Conservation (phyloP, 2,797 vertebrate species). For the Eulemur rubriventer region DNA sequence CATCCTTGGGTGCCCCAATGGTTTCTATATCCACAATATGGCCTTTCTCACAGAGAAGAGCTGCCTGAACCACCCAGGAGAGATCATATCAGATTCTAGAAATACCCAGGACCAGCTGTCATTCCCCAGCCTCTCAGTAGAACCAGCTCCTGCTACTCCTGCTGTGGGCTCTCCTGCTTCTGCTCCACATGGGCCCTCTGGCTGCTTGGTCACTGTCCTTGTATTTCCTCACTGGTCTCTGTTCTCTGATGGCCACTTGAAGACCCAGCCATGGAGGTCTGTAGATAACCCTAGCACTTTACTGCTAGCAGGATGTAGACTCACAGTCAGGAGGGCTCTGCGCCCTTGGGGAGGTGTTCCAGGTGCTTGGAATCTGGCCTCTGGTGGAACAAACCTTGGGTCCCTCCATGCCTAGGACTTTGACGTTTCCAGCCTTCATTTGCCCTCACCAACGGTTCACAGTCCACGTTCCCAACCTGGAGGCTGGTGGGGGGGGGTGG, state of each 20-base stretch:
- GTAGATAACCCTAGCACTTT: neutral
- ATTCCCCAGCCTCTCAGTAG: neutral
- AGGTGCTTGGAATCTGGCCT: neutral
- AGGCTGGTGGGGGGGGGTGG: neutral
- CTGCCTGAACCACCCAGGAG: neutral
- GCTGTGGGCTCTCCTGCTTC: neutral
- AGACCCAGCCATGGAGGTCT: neutral
- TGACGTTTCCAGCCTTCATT: neutral
- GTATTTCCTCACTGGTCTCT: neutral
- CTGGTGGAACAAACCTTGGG: neutral
- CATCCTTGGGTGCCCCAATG: neutral
- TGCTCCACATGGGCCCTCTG: neutral
- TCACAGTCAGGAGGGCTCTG: neutral
- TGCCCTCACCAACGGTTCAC: neutral
- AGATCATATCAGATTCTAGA: neutral
- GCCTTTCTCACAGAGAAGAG: neutral
- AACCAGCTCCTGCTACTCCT: neutral
- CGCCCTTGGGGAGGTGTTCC: neutral
- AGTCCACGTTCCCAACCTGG: neutral
- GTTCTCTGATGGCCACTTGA: neutral
- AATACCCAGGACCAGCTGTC: neutral
- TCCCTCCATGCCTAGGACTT: neutral
- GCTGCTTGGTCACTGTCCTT: neutral
- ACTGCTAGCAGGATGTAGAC: neutral
- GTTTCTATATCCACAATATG: neutral